These are phyloP conservation scores for Plecturocebus donacophilus DNA, from an alignment of 2,113 vertebrate species.

Conservation along the genomic window DNA sequence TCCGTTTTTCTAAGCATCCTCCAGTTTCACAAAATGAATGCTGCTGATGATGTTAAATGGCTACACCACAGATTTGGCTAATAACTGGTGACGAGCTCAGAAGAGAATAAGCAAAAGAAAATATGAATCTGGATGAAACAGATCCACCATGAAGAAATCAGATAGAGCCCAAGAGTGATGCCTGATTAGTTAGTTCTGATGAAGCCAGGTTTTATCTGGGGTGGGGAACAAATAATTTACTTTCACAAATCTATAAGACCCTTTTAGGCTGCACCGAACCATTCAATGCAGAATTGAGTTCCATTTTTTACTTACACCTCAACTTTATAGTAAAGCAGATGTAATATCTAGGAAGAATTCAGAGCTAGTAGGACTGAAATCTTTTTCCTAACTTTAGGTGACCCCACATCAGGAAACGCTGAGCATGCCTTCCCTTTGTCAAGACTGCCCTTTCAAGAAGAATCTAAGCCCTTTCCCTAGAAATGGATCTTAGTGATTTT, in stretches of 20 bases:
- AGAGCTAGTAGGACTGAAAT: background rate
- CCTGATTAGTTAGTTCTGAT: background rate
- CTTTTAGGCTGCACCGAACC: background rate
- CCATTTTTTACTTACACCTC: background rate
- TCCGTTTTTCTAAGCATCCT: conserved; percentile 34
- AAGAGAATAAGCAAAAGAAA: background rate
- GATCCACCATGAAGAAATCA: background rate
- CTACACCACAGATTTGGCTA: background rate
- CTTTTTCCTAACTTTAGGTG: background rate
- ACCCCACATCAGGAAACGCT: background rate
- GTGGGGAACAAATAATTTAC: background rate
- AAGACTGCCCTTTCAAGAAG: background rate
- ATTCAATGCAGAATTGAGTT: background rate
- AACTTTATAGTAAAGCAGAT: background rate
- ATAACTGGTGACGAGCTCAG: background rate
- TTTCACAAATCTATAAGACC: background rate
- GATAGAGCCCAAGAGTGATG: background rate
- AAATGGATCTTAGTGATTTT: background rate
- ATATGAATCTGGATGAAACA: background rate
- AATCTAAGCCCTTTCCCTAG: background rate
- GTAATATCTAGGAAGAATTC: background rate
- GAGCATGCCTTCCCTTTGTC: background rate
- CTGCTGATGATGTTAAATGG: background rate
- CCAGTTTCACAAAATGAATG: conserved; percentile 10
- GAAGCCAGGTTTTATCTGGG: background rate